Evolutionary conservation across 2,888 invertebrate species (phyloP).

Genomic region (Hofmannophila pseudospretella): DNA sequence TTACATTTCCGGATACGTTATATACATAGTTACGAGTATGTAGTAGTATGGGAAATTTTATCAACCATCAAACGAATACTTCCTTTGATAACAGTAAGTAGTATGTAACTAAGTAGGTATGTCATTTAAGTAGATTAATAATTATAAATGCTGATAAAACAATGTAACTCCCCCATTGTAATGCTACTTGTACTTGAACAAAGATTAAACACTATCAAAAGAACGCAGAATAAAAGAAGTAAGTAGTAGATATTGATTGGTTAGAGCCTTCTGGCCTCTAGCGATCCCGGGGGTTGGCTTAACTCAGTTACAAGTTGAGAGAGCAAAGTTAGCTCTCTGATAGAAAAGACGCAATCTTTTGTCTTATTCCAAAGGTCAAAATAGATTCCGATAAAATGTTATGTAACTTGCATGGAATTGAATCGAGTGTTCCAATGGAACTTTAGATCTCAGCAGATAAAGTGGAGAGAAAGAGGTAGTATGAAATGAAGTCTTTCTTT

Average conservation of each 20-base stretch:
- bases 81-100: too few species aligned
- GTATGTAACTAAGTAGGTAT: neutral
- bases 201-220: conserved; percentile 20
- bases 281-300: conserved; percentile 49
- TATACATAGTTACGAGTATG: neutral
- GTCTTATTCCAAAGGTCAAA: conserved; percentile 21
- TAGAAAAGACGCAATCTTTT: conserved; percentile 41
- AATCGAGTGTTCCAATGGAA: neutral
- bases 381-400: conserved; percentile 19
- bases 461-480: neutral
- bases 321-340: conserved; percentile 60
- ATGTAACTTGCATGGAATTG: conserved; percentile 13
- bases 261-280: conserved; percentile 26
- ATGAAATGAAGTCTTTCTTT: neutral
- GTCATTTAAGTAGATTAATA: neutral
- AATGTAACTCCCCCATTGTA: neutral
- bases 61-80: neutral
- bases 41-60: neutral
- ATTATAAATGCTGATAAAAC: neutral
- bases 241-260: conserved; percentile 52
- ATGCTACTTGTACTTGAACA: too few species aligned
- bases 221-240: conserved; percentile 28
- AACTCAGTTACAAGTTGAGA: conserved; percentile 69
- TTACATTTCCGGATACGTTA: neutral
- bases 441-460: neutral